Evolutionary conservation across 2,888 invertebrate genomes (phyloP), one percentile per base, ranked within the genome.

Genomic region (Tupiocoris notatus): DNA sequence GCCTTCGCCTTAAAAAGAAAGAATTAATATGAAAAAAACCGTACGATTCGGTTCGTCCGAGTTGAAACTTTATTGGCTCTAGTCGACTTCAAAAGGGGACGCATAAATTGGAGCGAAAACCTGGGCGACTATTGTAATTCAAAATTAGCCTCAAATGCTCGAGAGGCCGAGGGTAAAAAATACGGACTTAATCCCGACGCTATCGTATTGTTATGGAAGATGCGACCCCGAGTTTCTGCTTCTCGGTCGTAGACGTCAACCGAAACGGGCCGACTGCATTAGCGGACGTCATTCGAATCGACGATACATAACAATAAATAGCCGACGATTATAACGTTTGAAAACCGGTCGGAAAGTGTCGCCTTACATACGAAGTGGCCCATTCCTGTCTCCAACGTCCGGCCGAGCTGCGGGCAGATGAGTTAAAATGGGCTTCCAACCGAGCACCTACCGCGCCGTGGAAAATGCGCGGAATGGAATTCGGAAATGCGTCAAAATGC

Each of bases 311-410:
- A 73, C 63, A 63, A 73, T 73, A 73, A 73, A 73, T 73, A 73
- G 73, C 62, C 63, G n/a, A 20, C 54, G 73, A 73, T 73, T 64
- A 73, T 73, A 63, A 73, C 62, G 24, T 21, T 16, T 22, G 39
- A 12, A 39, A 70, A 70, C 70, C 70, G 70, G 70, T 70, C 70
- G 59, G 24, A 39, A 70, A 70, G 70, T 70, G 70, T 70, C 70
- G 70, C 59, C 70, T 70, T 70, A 70, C 70, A 70, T 70, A 70
- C 70, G 25, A 70, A 70, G 70, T 70, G 70, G 59, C 70, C 59
- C 54, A 70, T 70, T 70, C 39, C 39, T 39, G 39, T 39, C 39
- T 39, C 6, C 6, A 39, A 39, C 12, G 39, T 39, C 39, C 39
- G 39, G 39, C 39, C 3, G 12, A 39, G 39, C 39, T 39, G 39